Percentiles rank a stretch among this genome's conserved stretches.
phyloP scores from a whole-genome alignment of 2,113 vertebrate genomes.

The Nothoprocta perdicaria region DNA sequence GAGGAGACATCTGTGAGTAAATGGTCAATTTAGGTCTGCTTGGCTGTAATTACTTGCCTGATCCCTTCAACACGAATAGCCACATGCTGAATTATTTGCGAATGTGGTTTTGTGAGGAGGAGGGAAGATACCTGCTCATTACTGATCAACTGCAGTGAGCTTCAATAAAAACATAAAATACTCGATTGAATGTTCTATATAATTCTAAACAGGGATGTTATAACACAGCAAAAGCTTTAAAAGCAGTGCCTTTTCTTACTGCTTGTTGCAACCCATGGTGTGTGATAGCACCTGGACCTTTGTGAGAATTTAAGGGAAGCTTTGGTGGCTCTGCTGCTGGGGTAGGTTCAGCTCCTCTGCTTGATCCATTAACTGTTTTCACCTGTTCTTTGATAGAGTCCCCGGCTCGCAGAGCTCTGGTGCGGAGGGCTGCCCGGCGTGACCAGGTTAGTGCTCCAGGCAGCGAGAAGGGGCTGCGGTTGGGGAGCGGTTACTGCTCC shows the following conservation, averaged over 20 bases:
- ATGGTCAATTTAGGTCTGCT: not conserved
- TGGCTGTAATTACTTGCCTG: not conserved
- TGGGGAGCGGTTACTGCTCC: rapidly evolving
- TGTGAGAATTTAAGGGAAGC: not conserved
- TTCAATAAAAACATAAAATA: not conserved
- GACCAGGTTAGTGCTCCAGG: not conserved
- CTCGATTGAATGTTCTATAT: not conserved
- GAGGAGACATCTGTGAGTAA: not conserved
- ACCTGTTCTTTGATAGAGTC: rapidly evolving
- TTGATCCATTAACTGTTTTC: not conserved
- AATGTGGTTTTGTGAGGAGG: not conserved
- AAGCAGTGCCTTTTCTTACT: not conserved
- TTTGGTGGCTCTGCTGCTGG: rapidly evolving
- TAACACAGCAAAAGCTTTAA: not conserved
- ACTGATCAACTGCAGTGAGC: not conserved
- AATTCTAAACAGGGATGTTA: not conserved
- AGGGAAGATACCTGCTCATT: not conserved
- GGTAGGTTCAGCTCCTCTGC: not conserved
- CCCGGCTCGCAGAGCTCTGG: rapidly evolving
- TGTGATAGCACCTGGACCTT: not conserved
- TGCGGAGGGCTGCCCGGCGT: rapidly evolving
- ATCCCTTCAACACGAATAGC: not conserved
- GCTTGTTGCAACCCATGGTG: rapidly evolving
- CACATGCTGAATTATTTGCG: not conserved
- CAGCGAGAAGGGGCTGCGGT: rapidly evolving